Percentiles rank a stretch among this genome's conserved stretches.
These are phyloP conservation scores for Drosophila erecta DNA, from an alignment of 1,140 invertebrate species.

Conservation along the genomic window DNA sequence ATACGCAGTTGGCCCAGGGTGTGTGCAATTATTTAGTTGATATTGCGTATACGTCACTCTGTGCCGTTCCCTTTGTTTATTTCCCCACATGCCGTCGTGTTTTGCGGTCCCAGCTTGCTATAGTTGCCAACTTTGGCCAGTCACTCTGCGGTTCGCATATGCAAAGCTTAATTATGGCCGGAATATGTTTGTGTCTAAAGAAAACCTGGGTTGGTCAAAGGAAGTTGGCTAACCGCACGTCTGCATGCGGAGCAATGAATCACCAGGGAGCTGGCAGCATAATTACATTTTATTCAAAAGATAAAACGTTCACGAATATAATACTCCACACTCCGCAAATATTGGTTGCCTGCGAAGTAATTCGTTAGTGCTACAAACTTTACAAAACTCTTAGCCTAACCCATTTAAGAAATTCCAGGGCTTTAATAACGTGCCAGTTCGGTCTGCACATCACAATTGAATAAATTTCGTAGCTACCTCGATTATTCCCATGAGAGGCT, in stretches of 20 bases:
- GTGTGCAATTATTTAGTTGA: conserved; percentile 68
- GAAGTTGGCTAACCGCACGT: background rate
- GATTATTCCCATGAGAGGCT: background rate
- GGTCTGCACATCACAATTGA: background rate
- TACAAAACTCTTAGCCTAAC: too few relatives aligned
- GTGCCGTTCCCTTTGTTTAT: conserved; percentile 41
- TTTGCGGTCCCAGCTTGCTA: conserved; percentile 12
- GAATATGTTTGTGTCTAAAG: conserved; percentile 6
- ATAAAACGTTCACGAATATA: background rate
- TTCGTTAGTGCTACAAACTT: too few relatives aligned
- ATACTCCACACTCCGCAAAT: background rate
- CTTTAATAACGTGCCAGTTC: too few relatives aligned
- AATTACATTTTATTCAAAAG: background rate
- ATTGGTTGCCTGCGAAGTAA: too few relatives aligned
- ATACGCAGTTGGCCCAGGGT: conserved; percentile 24
- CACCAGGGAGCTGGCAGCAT: background rate
- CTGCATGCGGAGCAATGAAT: background rate
- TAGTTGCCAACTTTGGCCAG: conserved; percentile 22
- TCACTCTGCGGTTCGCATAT: conserved; percentile 33
- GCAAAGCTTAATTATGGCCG: conserved; percentile 36
- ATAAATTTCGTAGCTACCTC: background rate
- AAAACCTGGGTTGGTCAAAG: background rate
- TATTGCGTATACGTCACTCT: conserved; percentile 72
- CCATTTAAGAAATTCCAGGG: too few relatives aligned
- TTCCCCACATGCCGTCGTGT: conserved; percentile 8